Base-by-base conservation (phyloP, 2,888 invertebrate species). In the Harpalus rufipes region DNA sequence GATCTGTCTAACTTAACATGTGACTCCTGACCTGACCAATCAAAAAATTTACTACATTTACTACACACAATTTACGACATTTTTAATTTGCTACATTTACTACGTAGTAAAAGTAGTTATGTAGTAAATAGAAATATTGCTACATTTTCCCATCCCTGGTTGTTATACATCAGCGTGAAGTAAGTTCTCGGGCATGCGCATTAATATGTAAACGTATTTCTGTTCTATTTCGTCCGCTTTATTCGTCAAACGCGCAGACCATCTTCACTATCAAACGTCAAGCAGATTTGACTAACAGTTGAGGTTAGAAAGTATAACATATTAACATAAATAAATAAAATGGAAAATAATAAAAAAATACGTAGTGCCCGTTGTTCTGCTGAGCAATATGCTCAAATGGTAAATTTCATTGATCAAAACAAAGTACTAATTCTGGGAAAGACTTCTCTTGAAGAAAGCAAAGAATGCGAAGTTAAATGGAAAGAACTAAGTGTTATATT, bases 321-420 rank as follows among this genome's bases (percentile, higher is more conserved):
- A 56, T 51, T 51, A 5, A 1, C 5, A 56, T 4, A 32, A 32
- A 32, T 32, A 32, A 32, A 32, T 32, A 6, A 32, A 5, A 32
- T 32, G 32, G 32, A 32, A 32, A 32, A 21, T 32, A 32, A 32
- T 32, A 32, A 32, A 5, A 32, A 32, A 32, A 32, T 32, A 32
- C 32, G 32, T 32, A 32, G 32, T 32, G 3, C 32, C 32, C 3
- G 56, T 12, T 56, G 10, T 56, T 8, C 12, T 14, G n/a, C 10
- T 0, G 56, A 61, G 14, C 61, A 61, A 61, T n/a, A 14, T 16
- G 16, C n/a, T 61, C 16, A 61, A 61, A 61, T 61, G 61, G 61
- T 61, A 61, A 61, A 61, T 61, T n/a, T 14, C 7, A 61, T 61
- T 18, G n/a, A 8, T 8, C 14, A 14, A 18, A 61, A 61, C 16